A percentile compares a stretch with the other conserved stretches of the same genome.
Conservation (phyloP, 2,888 invertebrate genomes). For the Parapristionchus giblindavisi region DNA sequence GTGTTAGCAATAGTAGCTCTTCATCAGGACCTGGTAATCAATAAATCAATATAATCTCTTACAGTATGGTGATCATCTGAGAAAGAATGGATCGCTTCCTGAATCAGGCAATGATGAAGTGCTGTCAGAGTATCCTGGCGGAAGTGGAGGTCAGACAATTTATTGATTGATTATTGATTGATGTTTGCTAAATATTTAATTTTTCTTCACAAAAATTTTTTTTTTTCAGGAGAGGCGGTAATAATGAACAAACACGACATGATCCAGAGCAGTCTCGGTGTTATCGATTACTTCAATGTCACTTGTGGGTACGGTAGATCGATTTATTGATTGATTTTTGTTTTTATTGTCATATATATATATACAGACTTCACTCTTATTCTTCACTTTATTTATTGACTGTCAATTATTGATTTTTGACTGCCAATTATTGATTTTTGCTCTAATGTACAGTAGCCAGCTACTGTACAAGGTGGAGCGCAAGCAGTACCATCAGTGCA, state of each 20-base stretch:
- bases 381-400: too few species aligned
- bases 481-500: neutral
- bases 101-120: neutral
- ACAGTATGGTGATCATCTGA: too few species aligned
- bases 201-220: neutral
- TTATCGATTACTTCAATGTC: slow-evolving; percentile 33
- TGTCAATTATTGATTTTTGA: too few species aligned
- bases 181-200: too few species aligned
- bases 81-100: too few species aligned
- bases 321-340: neutral
- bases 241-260: slow-evolving; percentile 28
- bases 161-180: neutral
- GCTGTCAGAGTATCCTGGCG: neutral
- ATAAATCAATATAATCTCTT: too few species aligned
- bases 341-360: neutral
- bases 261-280: slow-evolving; percentile 18
- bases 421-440: neutral
- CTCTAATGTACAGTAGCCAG: slow-evolving; percentile 14
- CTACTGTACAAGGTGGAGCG: slow-evolving; percentile 29
- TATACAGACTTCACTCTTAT: too few species aligned
- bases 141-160: neutral
- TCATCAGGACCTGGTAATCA: too few species aligned
- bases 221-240: neutral
- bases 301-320: neutral
- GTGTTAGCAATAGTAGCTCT: too few species aligned